phyloP scores from a whole-genome alignment of 2,888 invertebrate genomes.

The Drosophila paucipuncta region DNA sequence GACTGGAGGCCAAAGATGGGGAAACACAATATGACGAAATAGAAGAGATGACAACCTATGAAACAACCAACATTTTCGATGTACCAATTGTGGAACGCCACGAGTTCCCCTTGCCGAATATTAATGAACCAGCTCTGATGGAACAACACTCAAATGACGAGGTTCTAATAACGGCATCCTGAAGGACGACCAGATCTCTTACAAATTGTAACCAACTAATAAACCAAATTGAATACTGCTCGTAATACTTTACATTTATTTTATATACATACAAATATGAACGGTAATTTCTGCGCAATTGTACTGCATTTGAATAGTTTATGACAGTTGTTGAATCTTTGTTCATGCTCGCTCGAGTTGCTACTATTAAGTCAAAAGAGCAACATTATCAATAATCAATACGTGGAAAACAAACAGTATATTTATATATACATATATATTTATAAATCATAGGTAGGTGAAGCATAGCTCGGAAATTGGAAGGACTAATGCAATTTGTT shows the following conservation, averaged over 20 bases:
- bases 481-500: not conserved
- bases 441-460: constrained; percentile 2
- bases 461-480: constrained; percentile 3
- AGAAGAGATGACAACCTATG: constrained; percentile 13
- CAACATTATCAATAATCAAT: constrained; percentile 28
- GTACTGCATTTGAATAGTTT: not conserved
- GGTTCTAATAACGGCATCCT: not conserved
- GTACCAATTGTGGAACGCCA: constrained; percentile 2
- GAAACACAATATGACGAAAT: not conserved
- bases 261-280: constrained; percentile 3
- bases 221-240: not conserved
- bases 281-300: constrained; percentile 1
- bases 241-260: constrained; percentile 1
- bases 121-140: not conserved
- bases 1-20: not conserved
- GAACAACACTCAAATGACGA: constrained; percentile 1
- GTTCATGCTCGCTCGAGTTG: constrained; percentile 51
- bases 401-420: not conserved
- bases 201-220: not conserved
- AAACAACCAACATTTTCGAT: constrained; percentile 8
- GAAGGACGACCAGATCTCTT: not conserved
- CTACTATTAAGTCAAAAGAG: not conserved
- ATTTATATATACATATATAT: constrained; percentile 1
- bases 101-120: constrained; percentile 5
- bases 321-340: constrained; percentile 26